phyloP scores from a whole-genome alignment of 1,140 invertebrate species.

The Musca domestica region DNA sequence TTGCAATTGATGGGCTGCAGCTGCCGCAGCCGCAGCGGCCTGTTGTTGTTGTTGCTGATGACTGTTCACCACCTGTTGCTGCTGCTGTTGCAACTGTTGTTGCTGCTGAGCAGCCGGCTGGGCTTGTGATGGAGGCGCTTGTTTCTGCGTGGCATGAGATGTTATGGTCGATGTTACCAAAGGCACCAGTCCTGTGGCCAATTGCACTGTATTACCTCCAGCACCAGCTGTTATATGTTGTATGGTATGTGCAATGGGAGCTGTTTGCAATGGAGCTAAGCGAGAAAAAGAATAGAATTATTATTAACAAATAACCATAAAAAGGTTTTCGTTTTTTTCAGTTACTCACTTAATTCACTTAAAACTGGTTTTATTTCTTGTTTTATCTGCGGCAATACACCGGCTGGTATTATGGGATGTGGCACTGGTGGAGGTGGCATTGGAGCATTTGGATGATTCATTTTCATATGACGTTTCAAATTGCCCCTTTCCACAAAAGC shows the following conservation, averaged over 20 bases:
- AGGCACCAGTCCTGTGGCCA: slow-evolving; percentile 47
- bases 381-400: slow-evolving; percentile 50
- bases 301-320: not conserved
- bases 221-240: slow-evolving; percentile 50
- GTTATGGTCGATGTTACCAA: slow-evolving; percentile 49
- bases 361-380: slow-evolving; percentile 53
- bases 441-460: slow-evolving; percentile 54
- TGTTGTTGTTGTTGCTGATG: slow-evolving; percentile 39
- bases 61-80: slow-evolving; percentile 30
- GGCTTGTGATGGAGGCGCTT: not conserved
- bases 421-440: slow-evolving; percentile 53
- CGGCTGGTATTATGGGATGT: slow-evolving; percentile 52
- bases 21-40: slow-evolving; percentile 32
- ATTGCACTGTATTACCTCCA: slow-evolving; percentile 43
- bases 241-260: slow-evolving; percentile 51
- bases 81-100: slow-evolving; percentile 26
- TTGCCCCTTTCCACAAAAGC: slow-evolving; percentile 77
- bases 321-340: not conserved
- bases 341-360: slow-evolving; percentile 38
- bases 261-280: slow-evolving; percentile 45
- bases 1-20: slow-evolving; percentile 24
- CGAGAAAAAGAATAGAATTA: not conserved
- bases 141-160: slow-evolving; percentile 42
- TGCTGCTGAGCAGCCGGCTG: slow-evolving; percentile 31
- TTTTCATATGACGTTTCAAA: slow-evolving; percentile 62